These are phyloP conservation scores for Pterocles gutturalis DNA, from an alignment of 2,113 vertebrate species.

Conservation along the genomic window DNA sequence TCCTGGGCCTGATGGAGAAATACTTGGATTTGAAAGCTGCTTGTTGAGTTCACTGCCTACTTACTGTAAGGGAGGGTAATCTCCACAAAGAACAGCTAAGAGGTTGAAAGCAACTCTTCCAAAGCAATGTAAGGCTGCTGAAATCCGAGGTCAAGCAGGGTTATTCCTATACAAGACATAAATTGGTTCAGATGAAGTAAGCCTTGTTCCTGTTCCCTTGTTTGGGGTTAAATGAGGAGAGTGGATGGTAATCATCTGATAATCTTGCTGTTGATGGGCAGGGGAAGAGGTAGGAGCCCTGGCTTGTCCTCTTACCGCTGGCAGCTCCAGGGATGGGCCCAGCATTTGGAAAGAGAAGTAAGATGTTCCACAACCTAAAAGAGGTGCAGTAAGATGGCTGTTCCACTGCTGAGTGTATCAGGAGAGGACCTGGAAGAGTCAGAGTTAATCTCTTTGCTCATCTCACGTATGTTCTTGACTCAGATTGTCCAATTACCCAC, in stretches of 20 bases:
- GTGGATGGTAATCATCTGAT: neutral
- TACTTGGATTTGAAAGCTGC: neutral
- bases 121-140: neutral
- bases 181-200: conserved; percentile 34
- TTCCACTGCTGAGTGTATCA: neutral
- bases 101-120: neutral
- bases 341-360: neutral
- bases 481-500: neutral
- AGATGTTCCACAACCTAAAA: neutral
- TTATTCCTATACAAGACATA: conserved; percentile 2
- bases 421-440: neutral
- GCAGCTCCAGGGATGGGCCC: neutral
- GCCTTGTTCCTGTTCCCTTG: conserved; percentile 11
- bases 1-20: neutral
- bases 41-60: neutral
- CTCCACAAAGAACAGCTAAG: neutral
- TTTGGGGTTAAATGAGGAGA: conserved; percentile 50
- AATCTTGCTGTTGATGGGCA: neutral
- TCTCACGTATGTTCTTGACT: neutral
- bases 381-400: neutral
- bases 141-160: conserved; percentile 45
- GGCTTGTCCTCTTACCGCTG: neutral
- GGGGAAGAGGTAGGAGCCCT: neutral
- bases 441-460: neutral
- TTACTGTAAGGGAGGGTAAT: neutral